Conservation (phyloP, 2,797 vertebrate genomes). For the Spinibarbus caldwelli region DNA sequence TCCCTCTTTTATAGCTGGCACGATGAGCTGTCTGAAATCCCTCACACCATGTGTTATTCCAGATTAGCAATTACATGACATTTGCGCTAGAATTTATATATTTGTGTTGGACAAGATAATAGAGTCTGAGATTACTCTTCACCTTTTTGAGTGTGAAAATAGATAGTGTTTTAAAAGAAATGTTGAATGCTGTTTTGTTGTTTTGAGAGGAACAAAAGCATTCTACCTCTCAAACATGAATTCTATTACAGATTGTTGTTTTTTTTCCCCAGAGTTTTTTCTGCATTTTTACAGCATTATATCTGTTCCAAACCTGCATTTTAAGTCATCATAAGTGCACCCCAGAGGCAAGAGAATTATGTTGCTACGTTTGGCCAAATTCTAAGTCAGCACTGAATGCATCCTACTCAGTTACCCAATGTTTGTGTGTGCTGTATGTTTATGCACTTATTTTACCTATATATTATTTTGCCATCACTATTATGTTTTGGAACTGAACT, state of each 20-base stretch:
- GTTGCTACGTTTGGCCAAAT: neutral
- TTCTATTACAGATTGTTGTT: neutral
- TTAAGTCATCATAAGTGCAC: neutral
- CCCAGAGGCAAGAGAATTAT: neutral
- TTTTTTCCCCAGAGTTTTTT: neutral
- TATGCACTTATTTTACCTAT: neutral
- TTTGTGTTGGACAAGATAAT: constrained; percentile 16
- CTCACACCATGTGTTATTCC: constrained; percentile 33
- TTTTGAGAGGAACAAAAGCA: neutral
- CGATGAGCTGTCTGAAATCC: constrained; percentile 13
- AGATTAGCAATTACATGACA: constrained; percentile 42
- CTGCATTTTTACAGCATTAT: neutral
- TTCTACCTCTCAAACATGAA: neutral
- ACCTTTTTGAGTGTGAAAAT: neutral
- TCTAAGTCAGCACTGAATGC: neutral
- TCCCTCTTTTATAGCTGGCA: constrained; percentile 21
- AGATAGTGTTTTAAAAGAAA: neutral
- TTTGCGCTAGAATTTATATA: neutral
- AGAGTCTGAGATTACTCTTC: neutral
- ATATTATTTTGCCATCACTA: no score
- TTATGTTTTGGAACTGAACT: neutral
- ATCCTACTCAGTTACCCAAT: no score
- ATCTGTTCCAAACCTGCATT: neutral
- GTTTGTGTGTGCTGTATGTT: neutral
- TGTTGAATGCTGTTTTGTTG: neutral